These are phyloP conservation scores for Willisornis vidua DNA, from an alignment of 2,113 vertebrate species.

Conservation along the genomic window DNA sequence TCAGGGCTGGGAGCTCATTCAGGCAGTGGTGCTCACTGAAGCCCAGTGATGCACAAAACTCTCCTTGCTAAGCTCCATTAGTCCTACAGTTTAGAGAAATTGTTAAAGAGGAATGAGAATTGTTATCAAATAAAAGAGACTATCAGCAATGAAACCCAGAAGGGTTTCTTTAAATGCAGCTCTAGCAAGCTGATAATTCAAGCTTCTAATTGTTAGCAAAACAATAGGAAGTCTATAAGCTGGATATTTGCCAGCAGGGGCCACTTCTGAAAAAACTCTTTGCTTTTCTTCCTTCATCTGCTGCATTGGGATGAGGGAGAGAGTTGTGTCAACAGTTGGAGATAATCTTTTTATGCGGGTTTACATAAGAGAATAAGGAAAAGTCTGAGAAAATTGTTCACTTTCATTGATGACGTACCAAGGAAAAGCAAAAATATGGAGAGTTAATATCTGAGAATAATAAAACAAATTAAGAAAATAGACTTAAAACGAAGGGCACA, in stretches of 20 bases:
- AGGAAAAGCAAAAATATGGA: neutral
- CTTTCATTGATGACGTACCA: neutral
- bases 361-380: conserved; percentile 11
- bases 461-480: neutral
- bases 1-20: neutral
- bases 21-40: neutral
- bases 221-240: conserved; percentile 36
- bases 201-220: conserved; percentile 18
- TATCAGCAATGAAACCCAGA: neutral
- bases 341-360: conserved; percentile 4
- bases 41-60: neutral
- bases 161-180: neutral
- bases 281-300: neutral
- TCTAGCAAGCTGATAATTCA: neutral
- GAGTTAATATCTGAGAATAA: neutral
- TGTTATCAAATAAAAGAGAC: neutral
- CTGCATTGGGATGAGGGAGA: neutral
- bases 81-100: neutral
- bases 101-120: neutral
- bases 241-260: conserved; percentile 19
- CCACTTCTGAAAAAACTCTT: conserved; percentile 31
- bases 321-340: conserved; percentile 1
- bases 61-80: neutral
- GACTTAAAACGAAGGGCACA: neutral
- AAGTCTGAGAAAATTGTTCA: neutral